These are phyloP conservation scores for Phataginus tetradactyla DNA, from an alignment of 2,797 vertebrate genomes.

Conservation along the genomic window DNA sequence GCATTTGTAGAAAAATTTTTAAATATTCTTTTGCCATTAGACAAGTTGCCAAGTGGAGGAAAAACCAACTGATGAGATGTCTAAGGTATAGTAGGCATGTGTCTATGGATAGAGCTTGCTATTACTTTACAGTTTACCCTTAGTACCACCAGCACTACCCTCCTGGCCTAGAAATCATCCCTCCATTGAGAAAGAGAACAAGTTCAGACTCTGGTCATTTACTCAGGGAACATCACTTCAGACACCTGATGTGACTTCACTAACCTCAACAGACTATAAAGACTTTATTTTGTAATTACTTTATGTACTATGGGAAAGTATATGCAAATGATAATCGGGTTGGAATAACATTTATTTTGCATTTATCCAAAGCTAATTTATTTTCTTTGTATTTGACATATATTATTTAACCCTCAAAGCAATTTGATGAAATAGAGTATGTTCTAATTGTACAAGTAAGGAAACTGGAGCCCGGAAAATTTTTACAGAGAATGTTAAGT, in stretches of 20 bases:
- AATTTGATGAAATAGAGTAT: neutral
- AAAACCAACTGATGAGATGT: neutral
- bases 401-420: conserved; percentile 41
- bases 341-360: neutral
- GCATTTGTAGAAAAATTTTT: neutral
- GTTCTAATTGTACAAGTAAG: conserved; percentile 39
- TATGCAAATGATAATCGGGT: neutral
- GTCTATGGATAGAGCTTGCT: neutral
- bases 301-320: neutral
- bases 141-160: neutral
- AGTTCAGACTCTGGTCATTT: neutral
- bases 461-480: conserved; percentile 32
- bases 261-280: neutral
- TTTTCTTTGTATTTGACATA: conserved; percentile 44
- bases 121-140: neutral
- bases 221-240: neutral
- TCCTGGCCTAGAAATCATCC: neutral
- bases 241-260: neutral
- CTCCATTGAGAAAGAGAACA: neutral
- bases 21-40: conserved; percentile 46
- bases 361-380: neutral
- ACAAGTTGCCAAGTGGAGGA: conserved; percentile 7
- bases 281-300: neutral
- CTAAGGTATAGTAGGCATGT: neutral
- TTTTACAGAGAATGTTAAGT: conserved; percentile 24